Evolutionary conservation across 2,888 invertebrate genomes (phyloP).

Genomic region (Torymus texanus): DNA sequence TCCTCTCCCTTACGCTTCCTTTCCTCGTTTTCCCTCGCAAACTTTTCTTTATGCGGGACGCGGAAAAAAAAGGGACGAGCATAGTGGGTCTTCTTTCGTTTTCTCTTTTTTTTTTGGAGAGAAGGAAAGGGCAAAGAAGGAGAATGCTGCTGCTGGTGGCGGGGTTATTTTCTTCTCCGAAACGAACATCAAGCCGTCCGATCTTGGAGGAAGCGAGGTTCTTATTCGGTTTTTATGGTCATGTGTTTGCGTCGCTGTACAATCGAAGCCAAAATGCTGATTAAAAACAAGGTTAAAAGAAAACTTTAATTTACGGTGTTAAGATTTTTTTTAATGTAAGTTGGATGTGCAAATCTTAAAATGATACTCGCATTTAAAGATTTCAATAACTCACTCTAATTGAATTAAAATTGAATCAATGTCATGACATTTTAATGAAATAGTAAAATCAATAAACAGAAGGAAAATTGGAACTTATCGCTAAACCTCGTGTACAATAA

Average conservation of each 20-base stretch:
- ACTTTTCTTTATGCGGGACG: slow-evolving; percentile 28
- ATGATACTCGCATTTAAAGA: too few relatives aligned
- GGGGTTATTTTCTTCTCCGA: slow-evolving; percentile 34
- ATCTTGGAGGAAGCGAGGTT: slow-evolving; percentile 49
- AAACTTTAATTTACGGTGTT: background rate
- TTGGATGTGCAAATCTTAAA: too few relatives aligned
- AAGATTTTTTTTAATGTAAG: too few relatives aligned
- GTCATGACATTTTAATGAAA: too few relatives aligned
- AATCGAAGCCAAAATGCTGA: slow-evolving; percentile 16
- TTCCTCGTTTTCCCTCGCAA: slow-evolving; percentile 38
- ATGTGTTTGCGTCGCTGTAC: slow-evolving; percentile 14
- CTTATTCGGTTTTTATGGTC: slow-evolving; percentile 43
- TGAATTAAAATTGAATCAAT: too few relatives aligned
- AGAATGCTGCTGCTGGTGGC: background rate
- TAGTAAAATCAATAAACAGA: too few relatives aligned
- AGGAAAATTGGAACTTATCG: too few relatives aligned
- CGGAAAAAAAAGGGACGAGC: background rate
- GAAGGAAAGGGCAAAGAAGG: background rate
- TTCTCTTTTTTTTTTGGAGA: background rate
- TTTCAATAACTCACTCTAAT: too few relatives aligned
- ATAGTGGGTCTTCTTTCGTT: background rate
- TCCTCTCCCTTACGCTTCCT: slow-evolving; percentile 36
- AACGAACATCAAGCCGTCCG: slow-evolving; percentile 29
- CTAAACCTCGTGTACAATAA: too few relatives aligned
- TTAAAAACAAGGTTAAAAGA: background rate